Conservation (phyloP, 1,140 invertebrate genomes). For the Goniozus legneri region DNA sequence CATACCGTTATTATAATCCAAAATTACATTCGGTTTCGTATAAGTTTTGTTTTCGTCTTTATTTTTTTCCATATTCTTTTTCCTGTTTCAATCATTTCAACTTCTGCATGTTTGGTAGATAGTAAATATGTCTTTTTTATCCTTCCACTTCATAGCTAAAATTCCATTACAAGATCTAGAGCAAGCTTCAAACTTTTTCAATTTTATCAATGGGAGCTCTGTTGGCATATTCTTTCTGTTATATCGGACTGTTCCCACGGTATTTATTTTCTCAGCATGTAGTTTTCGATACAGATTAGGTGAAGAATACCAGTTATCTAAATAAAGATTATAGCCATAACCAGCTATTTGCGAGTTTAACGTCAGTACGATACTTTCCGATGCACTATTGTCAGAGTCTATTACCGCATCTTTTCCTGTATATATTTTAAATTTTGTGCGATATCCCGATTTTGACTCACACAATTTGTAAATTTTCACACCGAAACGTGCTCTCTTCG, state of each 20-base stretch:
- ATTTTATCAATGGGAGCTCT: constrained; percentile 18
- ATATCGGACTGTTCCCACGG: constrained; percentile 15
- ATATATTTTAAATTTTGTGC: constrained; percentile 21
- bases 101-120: constrained; percentile 9
- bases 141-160: constrained; percentile 14
- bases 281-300: constrained; percentile 13
- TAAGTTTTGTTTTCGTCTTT: too few relatives aligned
- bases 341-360: constrained; percentile 10
- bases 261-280: constrained; percentile 11
- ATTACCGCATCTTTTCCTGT: constrained; percentile 16
- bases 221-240: constrained; percentile 25
- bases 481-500: constrained; percentile 13
- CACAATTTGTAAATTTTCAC: constrained; percentile 20
- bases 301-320: constrained; percentile 20
- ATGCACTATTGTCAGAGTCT: constrained; percentile 12
- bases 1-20: neutral
- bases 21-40: neutral
- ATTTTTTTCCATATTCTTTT: too few relatives aligned
- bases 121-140: constrained; percentile 12
- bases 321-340: constrained; percentile 15
- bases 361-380: constrained; percentile 16
- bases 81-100: constrained; percentile 1
- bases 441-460: constrained; percentile 14
- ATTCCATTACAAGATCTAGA: constrained; percentile 12
- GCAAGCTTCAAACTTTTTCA: constrained; percentile 11